These are phyloP conservation scores for Drosophila merina DNA, from an alignment of 2,888 invertebrate species.

Conservation along the genomic window DNA sequence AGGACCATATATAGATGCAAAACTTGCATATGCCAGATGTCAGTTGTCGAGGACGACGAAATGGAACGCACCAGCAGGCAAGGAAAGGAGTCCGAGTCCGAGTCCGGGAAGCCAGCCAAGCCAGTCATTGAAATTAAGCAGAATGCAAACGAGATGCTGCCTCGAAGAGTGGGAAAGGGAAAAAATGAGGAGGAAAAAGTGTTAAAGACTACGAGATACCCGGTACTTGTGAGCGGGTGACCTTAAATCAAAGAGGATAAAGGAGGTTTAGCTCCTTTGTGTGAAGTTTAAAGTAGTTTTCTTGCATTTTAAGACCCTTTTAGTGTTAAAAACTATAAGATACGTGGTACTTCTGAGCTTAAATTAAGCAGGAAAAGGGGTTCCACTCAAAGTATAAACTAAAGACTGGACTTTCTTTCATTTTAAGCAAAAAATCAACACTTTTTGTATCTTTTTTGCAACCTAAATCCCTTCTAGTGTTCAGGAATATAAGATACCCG, in stretches of 20 bases:
- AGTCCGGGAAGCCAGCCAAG: background rate
- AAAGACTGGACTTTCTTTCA: too few species aligned
- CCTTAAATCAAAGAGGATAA: too few species aligned
- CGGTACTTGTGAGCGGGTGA: background rate
- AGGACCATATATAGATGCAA: constrained; percentile 11
- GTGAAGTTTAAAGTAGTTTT: too few species aligned
- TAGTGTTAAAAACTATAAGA: too few species aligned
- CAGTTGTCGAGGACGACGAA: constrained; percentile 46
- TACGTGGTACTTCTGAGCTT: too few species aligned
- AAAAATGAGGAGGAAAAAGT: background rate
- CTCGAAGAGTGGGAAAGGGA: background rate
- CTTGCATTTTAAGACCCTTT: too few species aligned
- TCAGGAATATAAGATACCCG: background rate
- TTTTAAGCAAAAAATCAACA: too few species aligned
- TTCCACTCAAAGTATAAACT: too few species aligned
- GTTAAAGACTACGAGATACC: background rate
- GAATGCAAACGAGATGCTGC: constrained; percentile 27
- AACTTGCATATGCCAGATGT: constrained; percentile 57
- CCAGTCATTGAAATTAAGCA: constrained; percentile 46
- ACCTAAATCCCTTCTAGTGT: background rate
- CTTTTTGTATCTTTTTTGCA: too few species aligned
- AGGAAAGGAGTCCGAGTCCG: constrained; percentile 5
- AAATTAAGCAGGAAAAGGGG: too few species aligned
- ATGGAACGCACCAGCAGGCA: constrained; percentile 17
- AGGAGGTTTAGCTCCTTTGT: too few species aligned